Conservation (phyloP, 37 sponge, comb jelly and placozoan genomes). For the Chondrilla cf. caribensis region DNA sequence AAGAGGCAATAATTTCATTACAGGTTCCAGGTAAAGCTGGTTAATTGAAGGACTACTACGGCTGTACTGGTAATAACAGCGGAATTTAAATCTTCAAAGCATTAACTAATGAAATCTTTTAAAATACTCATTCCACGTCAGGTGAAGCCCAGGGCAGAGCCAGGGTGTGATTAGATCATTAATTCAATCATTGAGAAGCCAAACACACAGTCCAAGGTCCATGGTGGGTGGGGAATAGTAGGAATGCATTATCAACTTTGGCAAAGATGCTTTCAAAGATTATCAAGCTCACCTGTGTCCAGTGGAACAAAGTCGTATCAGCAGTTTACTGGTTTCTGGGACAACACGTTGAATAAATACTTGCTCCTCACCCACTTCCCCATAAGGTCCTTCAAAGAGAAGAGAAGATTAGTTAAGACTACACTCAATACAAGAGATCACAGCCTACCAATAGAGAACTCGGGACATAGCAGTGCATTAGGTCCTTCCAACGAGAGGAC, state of each 20-base stretch:
- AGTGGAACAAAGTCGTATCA: conserved; percentile 74
- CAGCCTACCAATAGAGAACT: conserved; percentile 78
- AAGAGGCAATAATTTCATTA: not conserved
- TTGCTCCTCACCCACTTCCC: conserved; percentile 87
- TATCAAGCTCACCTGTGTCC: conserved; percentile 65
- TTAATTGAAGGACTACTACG: too few species aligned
- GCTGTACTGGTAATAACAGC: too few species aligned
- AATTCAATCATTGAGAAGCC: too few species aligned
- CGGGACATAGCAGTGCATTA: conserved; percentile 60
- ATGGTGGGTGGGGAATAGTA: too few species aligned
- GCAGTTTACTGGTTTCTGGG: conserved; percentile 78
- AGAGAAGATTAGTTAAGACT: not conserved
- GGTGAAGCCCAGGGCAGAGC: not conserved
- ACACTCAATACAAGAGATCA: not conserved
- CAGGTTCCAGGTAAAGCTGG: not conserved
- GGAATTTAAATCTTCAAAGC: too few species aligned
- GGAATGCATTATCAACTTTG: too few species aligned
- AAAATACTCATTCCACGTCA: not conserved
- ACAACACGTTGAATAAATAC: conserved; percentile 91
- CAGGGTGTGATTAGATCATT: conserved; percentile 10
- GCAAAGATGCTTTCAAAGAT: too few species aligned
- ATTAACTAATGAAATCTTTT: not conserved
- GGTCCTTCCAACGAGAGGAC: conserved; percentile 90
- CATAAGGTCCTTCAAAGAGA: conserved; percentile 77
- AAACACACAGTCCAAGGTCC: too few species aligned